These are phyloP conservation scores for Cyanistes caeruleus DNA, from an alignment of 2,113 vertebrate genomes.

Conservation along the genomic window DNA sequence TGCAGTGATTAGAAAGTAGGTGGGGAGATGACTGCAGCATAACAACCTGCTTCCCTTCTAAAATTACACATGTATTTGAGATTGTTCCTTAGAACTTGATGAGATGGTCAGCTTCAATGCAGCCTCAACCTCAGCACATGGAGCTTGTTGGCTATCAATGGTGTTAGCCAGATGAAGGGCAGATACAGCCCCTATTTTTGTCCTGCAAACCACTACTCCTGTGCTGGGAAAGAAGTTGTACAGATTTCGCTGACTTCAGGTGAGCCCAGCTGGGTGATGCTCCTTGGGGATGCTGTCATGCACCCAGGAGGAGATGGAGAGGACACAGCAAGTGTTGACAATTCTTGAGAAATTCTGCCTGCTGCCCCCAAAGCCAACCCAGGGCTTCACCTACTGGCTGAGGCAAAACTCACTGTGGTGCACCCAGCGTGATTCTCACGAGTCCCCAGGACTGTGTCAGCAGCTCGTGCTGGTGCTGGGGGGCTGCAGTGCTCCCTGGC, in stretches of 20 bases:
- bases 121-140: background rate
- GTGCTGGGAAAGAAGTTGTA: accelerated
- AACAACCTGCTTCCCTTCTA: background rate
- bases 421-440: background rate
- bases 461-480: background rate
- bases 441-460: background rate
- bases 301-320: background rate
- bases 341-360: background rate
- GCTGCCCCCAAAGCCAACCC: background rate
- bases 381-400: background rate
- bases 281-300: accelerated
- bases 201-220: accelerated
- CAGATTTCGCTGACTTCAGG: background rate
- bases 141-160: background rate
- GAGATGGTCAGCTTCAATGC: background rate
- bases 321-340: background rate
- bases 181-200: background rate
- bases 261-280: background rate
- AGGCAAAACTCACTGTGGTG: background rate
- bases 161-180: background rate
- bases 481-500: background rate
- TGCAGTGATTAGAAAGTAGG: background rate
- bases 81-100: background rate
- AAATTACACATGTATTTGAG: background rate
- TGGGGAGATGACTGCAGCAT: background rate